These are phyloP conservation scores for Montipora capricornis DNA, from an alignment of 64 coral and sea anemone species.

Conservation along the genomic window DNA sequence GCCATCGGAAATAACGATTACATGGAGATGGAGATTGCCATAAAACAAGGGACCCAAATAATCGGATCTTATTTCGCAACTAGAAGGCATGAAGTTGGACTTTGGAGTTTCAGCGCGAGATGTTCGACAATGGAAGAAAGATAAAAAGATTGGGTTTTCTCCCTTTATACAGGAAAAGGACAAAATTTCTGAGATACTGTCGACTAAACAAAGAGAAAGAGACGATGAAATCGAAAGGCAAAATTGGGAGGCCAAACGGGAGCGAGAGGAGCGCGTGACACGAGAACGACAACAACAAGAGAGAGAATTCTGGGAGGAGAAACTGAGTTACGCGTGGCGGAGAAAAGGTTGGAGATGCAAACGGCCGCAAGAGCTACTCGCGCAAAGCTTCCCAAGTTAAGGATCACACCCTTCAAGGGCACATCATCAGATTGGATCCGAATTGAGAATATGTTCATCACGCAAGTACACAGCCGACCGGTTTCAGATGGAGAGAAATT, in stretches of 20 bases:
- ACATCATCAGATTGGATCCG: too few species aligned
- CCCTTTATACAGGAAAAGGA: slow-evolving; percentile 46
- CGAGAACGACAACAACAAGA: slow-evolving; percentile 35
- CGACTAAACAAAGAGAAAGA: slow-evolving; percentile 14
- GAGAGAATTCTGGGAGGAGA: slow-evolving; percentile 29
- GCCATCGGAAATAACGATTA: slow-evolving; percentile 1
- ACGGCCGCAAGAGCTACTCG: too few species aligned
- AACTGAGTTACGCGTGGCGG: slow-evolving; percentile 9
- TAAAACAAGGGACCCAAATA: slow-evolving; percentile 50
- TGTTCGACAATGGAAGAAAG: slow-evolving; percentile 78
- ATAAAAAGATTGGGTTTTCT: slow-evolving; percentile 60
- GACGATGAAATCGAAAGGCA: neutral
- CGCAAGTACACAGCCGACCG: too few species aligned
- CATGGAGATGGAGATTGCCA: neutral
- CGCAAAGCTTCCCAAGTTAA: too few species aligned
- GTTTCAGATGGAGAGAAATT: too few species aligned
- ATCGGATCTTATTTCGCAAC: slow-evolving; percentile 44
- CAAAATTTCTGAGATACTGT: slow-evolving; percentile 13
- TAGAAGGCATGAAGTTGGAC: slow-evolving; percentile 72
- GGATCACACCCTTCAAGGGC: too few species aligned
- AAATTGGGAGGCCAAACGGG: too few species aligned
- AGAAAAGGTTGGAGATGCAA: slow-evolving; percentile 35
- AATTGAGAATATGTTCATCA: too few species aligned
- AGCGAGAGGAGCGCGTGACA: slow-evolving; percentile 5
- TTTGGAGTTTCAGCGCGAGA: slow-evolving; percentile 53